Conservation (phyloP, 2,888 invertebrate genomes). For the Branchellion lobata region DNA sequence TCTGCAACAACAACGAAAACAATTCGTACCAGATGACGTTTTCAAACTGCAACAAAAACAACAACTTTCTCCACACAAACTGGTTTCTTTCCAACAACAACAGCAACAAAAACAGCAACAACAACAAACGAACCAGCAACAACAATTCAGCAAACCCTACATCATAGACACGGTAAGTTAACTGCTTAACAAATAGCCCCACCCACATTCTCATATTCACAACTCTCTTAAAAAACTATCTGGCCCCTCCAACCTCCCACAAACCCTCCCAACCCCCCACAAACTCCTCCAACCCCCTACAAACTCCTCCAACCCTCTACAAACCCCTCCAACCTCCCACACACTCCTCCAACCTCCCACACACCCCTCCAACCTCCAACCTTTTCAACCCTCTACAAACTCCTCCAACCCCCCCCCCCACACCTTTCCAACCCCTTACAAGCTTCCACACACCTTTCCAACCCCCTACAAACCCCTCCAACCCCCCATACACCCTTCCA, state of each 20-base stretch:
- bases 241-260: background rate
- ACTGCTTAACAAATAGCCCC: background rate
- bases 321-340: background rate
- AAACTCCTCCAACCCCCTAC: background rate
- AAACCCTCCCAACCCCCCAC: background rate
- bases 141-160: conserved; percentile 10
- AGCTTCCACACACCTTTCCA: too few relatives aligned
- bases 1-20: background rate
- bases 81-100: conserved; percentile 2
- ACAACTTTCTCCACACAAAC: background rate
- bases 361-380: background rate
- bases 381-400: background rate
- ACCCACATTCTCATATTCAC: too few relatives aligned
- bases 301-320: background rate
- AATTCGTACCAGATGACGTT: background rate
- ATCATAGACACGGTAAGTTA: background rate
- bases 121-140: background rate
- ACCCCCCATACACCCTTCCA: background rate
- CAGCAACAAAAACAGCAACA: background rate
- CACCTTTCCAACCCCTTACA: too few relatives aligned
- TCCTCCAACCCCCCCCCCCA: too few relatives aligned
- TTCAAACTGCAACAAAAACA: conserved; percentile 11
- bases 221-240: too few relatives aligned
- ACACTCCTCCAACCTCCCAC: background rate
- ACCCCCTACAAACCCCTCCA: background rate